A percentile compares a stretch with the other conserved stretches of the same genome.
phyloP scores from a whole-genome alignment of 2,113 vertebrate species.

The Tonatia bakeri region DNA sequence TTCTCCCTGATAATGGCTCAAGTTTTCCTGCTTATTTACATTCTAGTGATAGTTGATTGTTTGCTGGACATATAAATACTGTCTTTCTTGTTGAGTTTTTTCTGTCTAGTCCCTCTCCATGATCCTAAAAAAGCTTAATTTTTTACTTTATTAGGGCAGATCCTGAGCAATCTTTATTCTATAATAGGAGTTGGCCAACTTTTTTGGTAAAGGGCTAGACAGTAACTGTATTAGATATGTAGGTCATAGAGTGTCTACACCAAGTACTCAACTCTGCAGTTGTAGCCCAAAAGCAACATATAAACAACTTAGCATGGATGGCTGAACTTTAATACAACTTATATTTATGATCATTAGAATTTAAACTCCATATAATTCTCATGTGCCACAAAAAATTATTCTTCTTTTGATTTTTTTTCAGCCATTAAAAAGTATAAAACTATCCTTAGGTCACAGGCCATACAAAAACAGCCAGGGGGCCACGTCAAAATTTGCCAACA shows the following conservation, averaged over 20 bases:
- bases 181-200: background rate
- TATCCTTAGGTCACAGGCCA: background rate
- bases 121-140: background rate
- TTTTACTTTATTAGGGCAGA: background rate
- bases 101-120: background rate
- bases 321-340: background rate
- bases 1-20: background rate
- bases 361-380: background rate
- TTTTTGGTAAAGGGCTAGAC: background rate
- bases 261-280: background rate
- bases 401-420: background rate
- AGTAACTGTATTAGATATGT: background rate
- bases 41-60: background rate
- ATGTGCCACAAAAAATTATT: background rate
- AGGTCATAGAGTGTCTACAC: background rate
- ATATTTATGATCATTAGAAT: constrained; percentile 7
- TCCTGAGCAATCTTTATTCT: background rate
- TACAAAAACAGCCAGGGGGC: background rate
- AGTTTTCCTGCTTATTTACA: background rate
- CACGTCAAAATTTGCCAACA: background rate
- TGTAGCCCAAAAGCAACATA: background rate
- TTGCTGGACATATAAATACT: background rate
- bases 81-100: background rate
- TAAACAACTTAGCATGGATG: background rate
- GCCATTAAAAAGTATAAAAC: background rate